phyloP scores from a whole-genome alignment of 1,140 invertebrate genomes.

The Drosophila kurseongensis region DNA sequence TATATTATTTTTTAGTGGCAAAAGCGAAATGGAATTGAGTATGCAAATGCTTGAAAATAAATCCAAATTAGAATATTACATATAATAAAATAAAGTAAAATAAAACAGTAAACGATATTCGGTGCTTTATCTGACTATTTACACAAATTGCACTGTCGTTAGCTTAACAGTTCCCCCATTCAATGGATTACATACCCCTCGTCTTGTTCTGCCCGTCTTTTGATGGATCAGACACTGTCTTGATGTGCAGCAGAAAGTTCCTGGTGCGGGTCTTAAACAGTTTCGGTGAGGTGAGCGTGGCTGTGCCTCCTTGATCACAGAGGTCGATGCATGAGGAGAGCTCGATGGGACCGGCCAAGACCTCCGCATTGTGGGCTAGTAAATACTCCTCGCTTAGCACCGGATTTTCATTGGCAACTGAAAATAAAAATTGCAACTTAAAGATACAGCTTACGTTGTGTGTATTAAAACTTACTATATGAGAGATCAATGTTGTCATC shows the following conservation, averaged over 20 bases:
- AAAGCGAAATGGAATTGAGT: too few relatives aligned
- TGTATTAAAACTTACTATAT: slow-evolving; percentile 45
- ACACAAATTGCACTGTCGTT: background rate
- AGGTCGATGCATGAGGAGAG: slow-evolving; percentile 92
- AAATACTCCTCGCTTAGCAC: slow-evolving; percentile 92
- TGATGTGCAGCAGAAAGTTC: slow-evolving; percentile 94
- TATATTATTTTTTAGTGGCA: too few relatives aligned
- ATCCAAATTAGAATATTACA: too few relatives aligned
- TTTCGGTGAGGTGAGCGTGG: slow-evolving; percentile 94
- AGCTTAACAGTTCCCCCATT: too few relatives aligned
- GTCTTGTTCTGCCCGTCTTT: slow-evolving; percentile 86
- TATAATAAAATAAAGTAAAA: too few relatives aligned
- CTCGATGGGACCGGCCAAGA: slow-evolving; percentile 94
- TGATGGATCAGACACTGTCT: slow-evolving; percentile 89
- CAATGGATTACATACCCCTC: slow-evolving; percentile 84
- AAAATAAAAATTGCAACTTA: background rate
- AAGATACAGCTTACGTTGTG: too few relatives aligned
- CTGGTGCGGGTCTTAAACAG: slow-evolving; percentile 91
- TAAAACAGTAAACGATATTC: background rate
- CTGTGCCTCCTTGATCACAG: slow-evolving; percentile 92
- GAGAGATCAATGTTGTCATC: slow-evolving; percentile 88
- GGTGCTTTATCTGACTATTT: background rate
- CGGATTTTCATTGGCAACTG: slow-evolving; percentile 88
- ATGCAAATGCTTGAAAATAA: too few relatives aligned
- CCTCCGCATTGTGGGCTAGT: slow-evolving; percentile 93